Evolutionary conservation across 1,140 invertebrate species (phyloP).

Genomic region (Eumeta japonica): DNA sequence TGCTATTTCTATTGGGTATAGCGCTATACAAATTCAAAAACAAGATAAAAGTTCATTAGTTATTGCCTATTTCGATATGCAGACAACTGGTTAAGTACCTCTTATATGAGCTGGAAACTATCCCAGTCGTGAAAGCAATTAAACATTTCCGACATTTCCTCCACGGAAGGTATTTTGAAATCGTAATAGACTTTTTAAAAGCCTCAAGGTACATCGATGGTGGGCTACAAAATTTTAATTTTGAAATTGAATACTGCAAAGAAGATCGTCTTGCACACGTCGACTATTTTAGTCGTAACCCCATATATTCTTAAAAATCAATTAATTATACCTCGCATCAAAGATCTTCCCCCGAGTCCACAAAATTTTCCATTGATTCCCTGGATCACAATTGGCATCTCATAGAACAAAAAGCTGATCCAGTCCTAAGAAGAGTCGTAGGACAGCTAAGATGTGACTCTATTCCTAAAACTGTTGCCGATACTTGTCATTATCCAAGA

Average conservation of each 20-base stretch:
- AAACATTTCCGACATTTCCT: conserved; percentile 26
- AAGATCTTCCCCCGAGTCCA: no score
- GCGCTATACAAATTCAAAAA: conserved; percentile 14
- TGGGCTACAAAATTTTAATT: conserved; percentile 22
- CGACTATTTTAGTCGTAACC: no score
- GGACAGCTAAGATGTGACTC: conserved; percentile 10
- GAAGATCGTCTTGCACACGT: conserved; percentile 8
- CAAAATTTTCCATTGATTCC: no score
- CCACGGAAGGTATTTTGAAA: conserved; percentile 25
- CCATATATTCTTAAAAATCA: no score
- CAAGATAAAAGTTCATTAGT: conserved; percentile 18
- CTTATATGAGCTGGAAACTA: no score
- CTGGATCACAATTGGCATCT: conserved; percentile 15
- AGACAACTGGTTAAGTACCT: no score
- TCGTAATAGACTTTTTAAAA: conserved; percentile 32
- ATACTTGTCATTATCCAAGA: conserved; percentile 15
- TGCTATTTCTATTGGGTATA: conserved; percentile 18
- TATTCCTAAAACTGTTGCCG: conserved; percentile 8
- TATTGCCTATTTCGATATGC: conserved; percentile 17
- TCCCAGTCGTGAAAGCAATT: conserved; percentile 13
- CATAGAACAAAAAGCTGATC: conserved; percentile 16
- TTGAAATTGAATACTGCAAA: conserved; percentile 27
- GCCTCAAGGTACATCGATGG: conserved; percentile 16
- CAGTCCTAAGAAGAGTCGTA: conserved; percentile 7
- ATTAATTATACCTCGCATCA: no score